Base-by-base conservation (phyloP, 2,797 vertebrate species). In the Telmatherina bonti region DNA sequence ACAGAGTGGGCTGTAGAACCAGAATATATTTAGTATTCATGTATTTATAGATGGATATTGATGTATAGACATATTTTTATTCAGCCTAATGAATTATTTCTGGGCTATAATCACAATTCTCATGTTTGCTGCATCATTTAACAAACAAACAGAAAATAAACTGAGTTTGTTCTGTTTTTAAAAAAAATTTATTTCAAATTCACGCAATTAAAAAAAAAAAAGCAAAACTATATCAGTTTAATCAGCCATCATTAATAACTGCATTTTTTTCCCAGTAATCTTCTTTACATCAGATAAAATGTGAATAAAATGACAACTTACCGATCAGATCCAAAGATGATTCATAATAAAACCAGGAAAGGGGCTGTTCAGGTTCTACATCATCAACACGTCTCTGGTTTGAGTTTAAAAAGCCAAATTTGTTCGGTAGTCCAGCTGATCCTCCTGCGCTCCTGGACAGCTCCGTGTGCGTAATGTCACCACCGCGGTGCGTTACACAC, bases 391-490 rank as follows among this genome's bases (percentile, higher is more conserved):
- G 22, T 9, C 30, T 70, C 52, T n/a, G 8, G 16, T 15, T 43
- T 26, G 4, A 2, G 1, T 15, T 30, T 7, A 13, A 52, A 31
- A 30, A 5, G n/a, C 30, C 1, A 7, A 7, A 20, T 1, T 1
- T 47, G 24, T 13, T 41, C 0, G 11, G 51, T 26, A 24, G 7
- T 74, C 72, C 70, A 13, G 52, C 2, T 41, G 66, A 33, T 64
- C 9, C 58, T 61, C 9, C 1, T 29, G 26, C 13, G 41, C 51
- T 53, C 24, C 4, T 2, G 26, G 24, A 5, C 33, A 61, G 56
- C 76, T 85, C 70, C 43, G 59, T 9, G 77, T 77, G 84, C 73
- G 81, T 72, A 68, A 84, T 47, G 57, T 35, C 72, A 18, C 56
- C 69, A 52, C 24, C 0, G 45, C 35, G 29, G 74, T 73, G 13